These are phyloP conservation scores for Tachuris rubrigastra DNA, from an alignment of 2,113 vertebrate species.

Conservation along the genomic window DNA sequence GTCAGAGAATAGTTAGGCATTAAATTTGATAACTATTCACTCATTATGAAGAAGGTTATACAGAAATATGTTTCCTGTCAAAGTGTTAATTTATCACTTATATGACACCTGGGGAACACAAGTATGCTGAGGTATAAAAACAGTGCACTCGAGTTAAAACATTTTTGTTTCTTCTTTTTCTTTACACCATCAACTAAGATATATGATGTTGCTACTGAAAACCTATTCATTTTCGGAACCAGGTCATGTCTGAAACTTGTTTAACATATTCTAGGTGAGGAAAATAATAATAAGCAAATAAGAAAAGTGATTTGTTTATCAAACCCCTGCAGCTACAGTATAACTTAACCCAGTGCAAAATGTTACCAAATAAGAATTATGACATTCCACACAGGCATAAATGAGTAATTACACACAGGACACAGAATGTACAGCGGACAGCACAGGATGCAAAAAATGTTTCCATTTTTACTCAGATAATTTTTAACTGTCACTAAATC, in stretches of 20 bases:
- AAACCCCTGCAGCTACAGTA: neutral
- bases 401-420: neutral
- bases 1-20: neutral
- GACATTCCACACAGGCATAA: neutral
- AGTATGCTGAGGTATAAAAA: neutral
- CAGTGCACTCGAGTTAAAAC: neutral
- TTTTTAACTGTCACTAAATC: slow-evolving; percentile 10
- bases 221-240: neutral
- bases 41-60: neutral
- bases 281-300: slow-evolving; percentile 31
- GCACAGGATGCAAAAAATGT: neutral
- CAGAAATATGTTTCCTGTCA: neutral
- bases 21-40: neutral
- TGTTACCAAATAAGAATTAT: neutral
- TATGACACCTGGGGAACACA: neutral
- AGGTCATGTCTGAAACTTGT: neutral
- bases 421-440: neutral
- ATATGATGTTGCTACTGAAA: neutral
- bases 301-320: slow-evolving; percentile 8
- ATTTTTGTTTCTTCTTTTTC: neutral
- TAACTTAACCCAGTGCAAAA: neutral
- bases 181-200: slow-evolving; percentile 7
- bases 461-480: neutral
- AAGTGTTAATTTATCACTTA: slow-evolving; percentile 3
- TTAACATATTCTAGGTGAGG: neutral